A percentile compares a stretch with the other conserved stretches of the same genome.
phyloP scores from a whole-genome alignment of 1,140 invertebrate genomes.

The Leptinotarsa texana region DNA sequence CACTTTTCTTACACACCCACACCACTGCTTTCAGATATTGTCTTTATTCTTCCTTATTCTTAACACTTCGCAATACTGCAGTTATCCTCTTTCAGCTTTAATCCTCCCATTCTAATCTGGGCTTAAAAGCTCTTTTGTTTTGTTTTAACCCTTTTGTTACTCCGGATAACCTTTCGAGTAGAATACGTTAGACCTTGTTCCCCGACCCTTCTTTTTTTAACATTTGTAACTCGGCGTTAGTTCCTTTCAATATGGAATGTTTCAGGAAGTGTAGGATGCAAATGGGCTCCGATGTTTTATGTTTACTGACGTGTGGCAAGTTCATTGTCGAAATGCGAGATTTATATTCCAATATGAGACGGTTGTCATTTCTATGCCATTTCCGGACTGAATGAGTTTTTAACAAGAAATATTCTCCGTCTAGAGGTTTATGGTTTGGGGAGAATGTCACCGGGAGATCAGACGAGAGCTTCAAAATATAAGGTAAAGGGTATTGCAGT shows the following conservation, averaged over 20 bases:
- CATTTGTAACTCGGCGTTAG: constrained; percentile 21
- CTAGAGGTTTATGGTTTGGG: too few relatives aligned
- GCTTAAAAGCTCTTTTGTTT: constrained; percentile 55
- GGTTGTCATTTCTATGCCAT: neutral
- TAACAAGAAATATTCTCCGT: neutral
- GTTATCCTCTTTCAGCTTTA: constrained; percentile 40
- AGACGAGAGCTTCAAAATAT: too few relatives aligned
- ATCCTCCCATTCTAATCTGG: constrained; percentile 50
- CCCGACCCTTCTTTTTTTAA: constrained; percentile 27
- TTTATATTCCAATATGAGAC: neutral
- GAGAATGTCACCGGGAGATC: too few relatives aligned
- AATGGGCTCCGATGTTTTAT: constrained; percentile 5
- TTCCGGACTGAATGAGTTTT: neutral
- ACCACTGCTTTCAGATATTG: constrained; percentile 21
- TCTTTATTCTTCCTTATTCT: constrained; percentile 35
- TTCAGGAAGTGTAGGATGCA: constrained; percentile 10
- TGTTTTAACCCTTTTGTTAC: constrained; percentile 52
- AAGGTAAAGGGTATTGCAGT: too few relatives aligned
- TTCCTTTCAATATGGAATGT: constrained; percentile 23
- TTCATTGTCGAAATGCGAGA: constrained; percentile 4
- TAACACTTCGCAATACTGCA: constrained; percentile 33
- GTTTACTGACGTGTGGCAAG: constrained; percentile 1
- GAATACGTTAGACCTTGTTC: constrained; percentile 30
- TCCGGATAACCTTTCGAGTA: constrained; percentile 49
- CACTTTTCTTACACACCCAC: neutral